Evolutionary conservation across 1,140 invertebrate genomes (phyloP), one percentile per base, ranked within the genome.

Genomic region (Ostrea denselamellosa): DNA sequence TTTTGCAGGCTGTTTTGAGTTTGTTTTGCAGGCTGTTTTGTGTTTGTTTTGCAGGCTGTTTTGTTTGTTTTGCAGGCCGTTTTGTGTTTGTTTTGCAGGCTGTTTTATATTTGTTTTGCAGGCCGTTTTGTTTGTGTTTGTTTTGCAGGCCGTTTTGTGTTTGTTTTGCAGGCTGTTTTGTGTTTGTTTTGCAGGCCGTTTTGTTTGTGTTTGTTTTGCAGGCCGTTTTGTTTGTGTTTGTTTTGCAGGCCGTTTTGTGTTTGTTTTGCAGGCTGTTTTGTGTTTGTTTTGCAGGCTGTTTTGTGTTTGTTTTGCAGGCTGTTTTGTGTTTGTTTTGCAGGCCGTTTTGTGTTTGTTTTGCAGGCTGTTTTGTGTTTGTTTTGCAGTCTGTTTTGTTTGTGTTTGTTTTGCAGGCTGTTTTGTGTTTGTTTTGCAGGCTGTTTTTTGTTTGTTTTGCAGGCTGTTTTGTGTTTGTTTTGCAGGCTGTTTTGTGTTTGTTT

Each of bases 401-500:
- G 34, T 44, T n/a, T n/a, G n/a, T n/a, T 44, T 44, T 44, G 34
- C 34, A 44, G 34, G 34, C 34, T 44, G 34, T 44, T 44, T 1
- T 44, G n/a, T n/a, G n/a, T n/a, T n/a, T n/a, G 34, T 44, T 44
- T 44, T 44, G 34, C 34, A 44, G 34, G 5, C 5, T 1, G 34
- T 44, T 44, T n/a, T n/a, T n/a, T n/a, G n/a, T n/a, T 5, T 44
- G 34, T 44, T 44, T 65, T 22, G 14, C 22, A 19, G 58, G 14
- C 22, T 65, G 22, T 65, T n/a, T 54, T 17, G n/a, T n/a, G 9
- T 62, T 12, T 68, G 68, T 85, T 68, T 86, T 90, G 51, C 86
- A 94, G 93, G 92, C 92, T 51, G 81, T 91, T 3, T 88, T 94
- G 28, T 94, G 56, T 58, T 12, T 58, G 12, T 12, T 58, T 58